Evolutionary conservation across 2,888 invertebrate genomes (phyloP), one percentile per base, ranked within the genome.

Genomic region (Ectemnius cavifrons): DNA sequence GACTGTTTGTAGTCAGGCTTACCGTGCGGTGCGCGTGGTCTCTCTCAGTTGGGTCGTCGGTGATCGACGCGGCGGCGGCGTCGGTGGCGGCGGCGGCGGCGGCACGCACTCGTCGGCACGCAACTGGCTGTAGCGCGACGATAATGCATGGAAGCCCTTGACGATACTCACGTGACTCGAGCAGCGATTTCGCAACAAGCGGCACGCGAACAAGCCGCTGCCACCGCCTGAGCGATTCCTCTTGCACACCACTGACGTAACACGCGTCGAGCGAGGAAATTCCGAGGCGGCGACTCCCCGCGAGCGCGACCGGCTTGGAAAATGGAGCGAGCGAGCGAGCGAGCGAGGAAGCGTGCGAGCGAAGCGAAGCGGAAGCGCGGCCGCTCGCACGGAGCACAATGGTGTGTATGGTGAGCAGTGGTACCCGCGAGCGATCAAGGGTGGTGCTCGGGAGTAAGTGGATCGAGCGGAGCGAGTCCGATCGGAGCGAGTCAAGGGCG

Each of bases 61-160:
- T 37, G 37, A 37, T 37, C 37, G 8, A 37, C 37, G 37, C 37
- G 72, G 66, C 75, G 75, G 58, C 66, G 70, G 27, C 59, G 67
- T 47, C 67, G 63, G 47, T 60, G 72, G 20, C 47, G 47, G 20
- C 59, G 67, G 52, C 56, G 78, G 62, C 63, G 37, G 64, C 73
- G 67, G 23, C 73, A 78, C 73, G 80, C 81, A 78, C 81, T 80
- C 63, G 67, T 37, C 69, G 49, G 62, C 79, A 81, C 73, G 80
- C 75, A 73, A 78, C 69, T 61, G 65, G 47, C 61, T 66, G 66
- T 57, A 73, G 77, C 74, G 49, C 69, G 56, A 5, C 73, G 72
- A 64, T 60, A 56, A 66, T 64, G 28, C 65, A 67, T 37, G 8
- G 11, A 37, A 11, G 37, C 37, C 37, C 6, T 6, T 8, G 37